Percentiles rank a stretch among this genome's conserved stretches.
phyloP scores from a whole-genome alignment of 2,113 vertebrate genomes.

The Bostrychus sinensis region DNA sequence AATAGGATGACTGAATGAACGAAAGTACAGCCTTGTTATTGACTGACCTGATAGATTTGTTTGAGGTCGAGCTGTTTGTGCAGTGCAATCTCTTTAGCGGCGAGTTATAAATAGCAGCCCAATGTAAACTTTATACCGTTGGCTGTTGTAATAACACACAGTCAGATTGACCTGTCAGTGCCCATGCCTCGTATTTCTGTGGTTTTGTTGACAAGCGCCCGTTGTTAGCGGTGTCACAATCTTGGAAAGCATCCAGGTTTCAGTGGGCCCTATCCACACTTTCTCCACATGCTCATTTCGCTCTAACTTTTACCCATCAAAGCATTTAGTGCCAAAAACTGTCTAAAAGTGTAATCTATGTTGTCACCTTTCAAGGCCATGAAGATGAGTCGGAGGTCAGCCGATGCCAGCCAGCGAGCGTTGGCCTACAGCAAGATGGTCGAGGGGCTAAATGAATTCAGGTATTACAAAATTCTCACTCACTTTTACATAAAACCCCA shows the following conservation, averaged over 20 bases:
- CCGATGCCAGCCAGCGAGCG: slow-evolving; percentile 92
- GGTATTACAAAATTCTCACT: slow-evolving; percentile 80
- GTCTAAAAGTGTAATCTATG: slow-evolving; percentile 45
- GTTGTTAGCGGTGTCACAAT: slow-evolving; percentile 15
- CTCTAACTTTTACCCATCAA: slow-evolving; percentile 21
- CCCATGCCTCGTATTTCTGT: slow-evolving; percentile 31
- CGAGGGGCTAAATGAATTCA: slow-evolving; percentile 97
- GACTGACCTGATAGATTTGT: background rate
- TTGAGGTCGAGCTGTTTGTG: slow-evolving; percentile 7
- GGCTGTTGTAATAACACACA: slow-evolving; percentile 33
- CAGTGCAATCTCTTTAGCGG: slow-evolving; percentile 13
- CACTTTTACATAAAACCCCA: background rate
- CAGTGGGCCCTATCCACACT: background rate
- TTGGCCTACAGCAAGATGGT: slow-evolving; percentile 95
- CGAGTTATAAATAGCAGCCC: slow-evolving; percentile 16
- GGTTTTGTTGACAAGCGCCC: slow-evolving; percentile 40
- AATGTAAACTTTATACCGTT: slow-evolving; percentile 5
- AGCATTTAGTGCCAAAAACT: slow-evolving; percentile 32
- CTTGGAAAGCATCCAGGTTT: slow-evolving; percentile 26
- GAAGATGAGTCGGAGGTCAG: slow-evolving; percentile 96
- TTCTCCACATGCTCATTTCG: background rate
- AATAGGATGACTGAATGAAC: no score
- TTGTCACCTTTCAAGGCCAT: slow-evolving; percentile 88
- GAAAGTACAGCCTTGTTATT: background rate
- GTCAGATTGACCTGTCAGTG: slow-evolving; percentile 22